Evolutionary conservation across 2,888 invertebrate species (phyloP), one percentile per base, ranked within the genome.

Genomic region (Frankliniella intonsa): DNA sequence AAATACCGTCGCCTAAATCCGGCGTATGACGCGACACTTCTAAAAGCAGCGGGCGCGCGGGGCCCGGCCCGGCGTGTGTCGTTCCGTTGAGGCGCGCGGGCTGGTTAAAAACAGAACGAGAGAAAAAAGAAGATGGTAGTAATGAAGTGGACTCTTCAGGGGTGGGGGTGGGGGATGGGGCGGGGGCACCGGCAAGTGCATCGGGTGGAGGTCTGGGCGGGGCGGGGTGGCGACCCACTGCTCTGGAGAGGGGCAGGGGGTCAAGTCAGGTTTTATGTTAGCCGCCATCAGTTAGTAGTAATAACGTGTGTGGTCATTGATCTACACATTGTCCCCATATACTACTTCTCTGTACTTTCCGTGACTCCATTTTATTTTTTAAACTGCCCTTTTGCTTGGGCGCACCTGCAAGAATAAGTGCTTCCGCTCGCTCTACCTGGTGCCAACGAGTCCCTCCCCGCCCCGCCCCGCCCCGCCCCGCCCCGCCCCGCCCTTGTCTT

Each of bases 21-120:
- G 69, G 69, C 69, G 25, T 76, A 76, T 76, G 69, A 76, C 69
- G 69, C 25, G 69, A 76, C 69, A 25, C 69, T 25, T 76, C 69
- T 76, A 76, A 76, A 76, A 76, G n/a, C 22, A 76, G 25, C 69
- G 55, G 3, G 62, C 14, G 62, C 10, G 69, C 25, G 17, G 7
- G 62, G 7, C 19, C n/a, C 12, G 17, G 62, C 7, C 7, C 7
- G 62, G 17, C 38, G 62, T 62, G 62, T 62, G 62, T 62, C 19
- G 62, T 17, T 22, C 69, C 69, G 12, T 25, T 9, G 69, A 11
- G 22, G 11, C 25, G 25, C 69, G 69, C 25, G 25, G 22, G 69
- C 22, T n/a, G 69, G 69, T 22, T n/a, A 55, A 55, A 62, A 17
- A 62, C n/a, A 17, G 25, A 12, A 22, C 22, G 69, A 22, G 25